Percentiles rank a stretch among this genome's conserved stretches.
Evolutionary conservation across 92 coral and sea anemone species (phyloP).

Genomic region (Pocillopora grandis): DNA sequence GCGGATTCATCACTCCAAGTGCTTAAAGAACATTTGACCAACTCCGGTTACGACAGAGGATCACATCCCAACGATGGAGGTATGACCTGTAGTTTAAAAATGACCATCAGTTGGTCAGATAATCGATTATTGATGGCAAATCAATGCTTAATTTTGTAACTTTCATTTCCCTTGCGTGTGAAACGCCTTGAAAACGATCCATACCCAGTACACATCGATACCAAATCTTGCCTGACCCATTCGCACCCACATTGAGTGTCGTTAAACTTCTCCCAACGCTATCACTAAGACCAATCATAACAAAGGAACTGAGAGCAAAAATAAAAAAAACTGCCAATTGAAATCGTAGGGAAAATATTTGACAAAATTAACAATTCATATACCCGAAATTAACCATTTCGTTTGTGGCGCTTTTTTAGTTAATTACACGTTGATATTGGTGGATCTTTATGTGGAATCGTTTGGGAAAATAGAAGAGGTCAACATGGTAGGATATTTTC

Average conservation of each 20-base stretch:
- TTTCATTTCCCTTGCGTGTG: too few relatives aligned
- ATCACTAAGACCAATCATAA: background rate
- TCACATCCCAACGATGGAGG: conserved; percentile 24
- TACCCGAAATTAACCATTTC: background rate
- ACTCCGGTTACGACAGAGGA: conserved; percentile 28
- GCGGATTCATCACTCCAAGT: background rate
- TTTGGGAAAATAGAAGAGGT: conserved; percentile 89
- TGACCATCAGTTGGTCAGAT: background rate
- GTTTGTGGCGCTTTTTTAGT: conserved; percentile 17
- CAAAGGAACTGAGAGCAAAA: too few relatives aligned
- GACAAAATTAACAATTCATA: too few relatives aligned
- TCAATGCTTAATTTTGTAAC: too few relatives aligned
- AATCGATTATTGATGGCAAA: background rate
- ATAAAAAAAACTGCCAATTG: too few relatives aligned
- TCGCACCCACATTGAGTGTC: background rate
- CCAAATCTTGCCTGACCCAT: background rate
- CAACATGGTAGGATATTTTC: conserved; percentile 64
- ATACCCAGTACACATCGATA: background rate
- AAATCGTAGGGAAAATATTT: too few relatives aligned
- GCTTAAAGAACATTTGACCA: conserved; percentile 22
- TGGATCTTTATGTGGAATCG: conserved; percentile 68
- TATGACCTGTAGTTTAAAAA: background rate
- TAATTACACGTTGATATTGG: conserved; percentile 31
- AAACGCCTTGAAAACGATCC: too few relatives aligned
- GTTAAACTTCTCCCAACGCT: background rate